Conservation (phyloP, 2,797 vertebrate genomes). For the Prionace glauca region DNA sequence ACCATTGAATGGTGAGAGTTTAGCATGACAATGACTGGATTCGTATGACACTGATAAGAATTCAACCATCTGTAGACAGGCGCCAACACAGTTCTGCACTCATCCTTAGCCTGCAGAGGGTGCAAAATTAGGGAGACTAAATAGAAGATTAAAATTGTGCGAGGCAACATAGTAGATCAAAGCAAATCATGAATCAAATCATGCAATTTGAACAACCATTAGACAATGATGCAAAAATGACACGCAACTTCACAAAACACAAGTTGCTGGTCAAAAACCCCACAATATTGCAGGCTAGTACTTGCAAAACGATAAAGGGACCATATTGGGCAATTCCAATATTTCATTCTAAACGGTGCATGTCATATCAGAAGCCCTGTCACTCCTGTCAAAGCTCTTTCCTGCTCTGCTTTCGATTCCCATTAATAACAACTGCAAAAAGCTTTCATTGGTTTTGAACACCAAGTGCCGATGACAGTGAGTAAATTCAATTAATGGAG, state of each 20-base stretch:
- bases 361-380: not conserved
- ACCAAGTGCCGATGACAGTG: not conserved
- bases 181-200: not conserved
- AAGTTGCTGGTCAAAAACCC: not conserved
- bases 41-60: not conserved
- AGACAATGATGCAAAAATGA: not conserved
- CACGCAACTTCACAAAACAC: not conserved
- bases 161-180: not conserved
- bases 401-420: not conserved
- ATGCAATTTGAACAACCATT: not conserved
- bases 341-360: not conserved
- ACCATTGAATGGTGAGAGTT: not conserved
- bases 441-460: not conserved
- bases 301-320: not conserved
- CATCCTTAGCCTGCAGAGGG: not conserved
- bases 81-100: not conserved
- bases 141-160: not conserved
- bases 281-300: not conserved
- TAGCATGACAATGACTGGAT: not conserved
- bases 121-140: not conserved
- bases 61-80: not conserved
- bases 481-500: not conserved
- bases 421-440: not conserved
- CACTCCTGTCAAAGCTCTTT: not conserved
- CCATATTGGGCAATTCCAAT: not conserved